Base-by-base conservation (phyloP, 2,113 vertebrate genomes). In the Baryphthengus martii region DNA sequence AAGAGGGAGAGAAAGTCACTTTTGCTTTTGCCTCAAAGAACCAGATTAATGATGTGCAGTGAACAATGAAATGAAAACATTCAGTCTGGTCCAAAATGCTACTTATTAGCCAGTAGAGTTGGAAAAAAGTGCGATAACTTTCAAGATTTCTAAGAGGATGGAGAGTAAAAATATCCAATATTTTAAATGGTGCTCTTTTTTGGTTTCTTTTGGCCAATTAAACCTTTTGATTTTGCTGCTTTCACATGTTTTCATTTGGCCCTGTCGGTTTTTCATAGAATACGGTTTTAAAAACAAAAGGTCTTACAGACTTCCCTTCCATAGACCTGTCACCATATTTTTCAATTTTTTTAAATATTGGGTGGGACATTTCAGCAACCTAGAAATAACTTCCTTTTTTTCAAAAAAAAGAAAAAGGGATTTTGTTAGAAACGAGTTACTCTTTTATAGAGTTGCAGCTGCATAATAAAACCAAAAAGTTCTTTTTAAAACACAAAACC, bases 31-130 rank as follows among this genome's bases (percentile, higher is more conserved):
- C 85, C 85, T 90, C 86, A 90, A 91, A 96, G 88, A 94, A 85
- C 19, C 61, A 90, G 94, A 96, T 92, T 95, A 96, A 96, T 90
- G 76, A 93, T 50, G 81, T 91, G 83, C 90, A 84, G 35, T 55
- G 79, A 76, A 83, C 79, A 81, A 89, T 76, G 40, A 84, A 91
- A 96, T 78, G n/a, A 91, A 89, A 95, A 74, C 75, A 87, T 56
- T 80, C 47, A 1, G 1, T 79, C 76, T 90, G 26, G 28, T 56
- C 58, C 88, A 82, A 93, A 83, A 91, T 56, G 31, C 26, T 92
- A 59, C 61, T 91, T 89, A 74, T 39, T 77, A 92, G 16, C 37
- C 73, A 62, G 28, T 2, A 85, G 44, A 84, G 31, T 83, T 58
- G 80, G 31, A 24, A 7, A 75, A 72, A 90, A 52, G 9, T 59